phyloP scores from a whole-genome alignment of 2,113 vertebrate species.

The Oreochromis aureus region DNA sequence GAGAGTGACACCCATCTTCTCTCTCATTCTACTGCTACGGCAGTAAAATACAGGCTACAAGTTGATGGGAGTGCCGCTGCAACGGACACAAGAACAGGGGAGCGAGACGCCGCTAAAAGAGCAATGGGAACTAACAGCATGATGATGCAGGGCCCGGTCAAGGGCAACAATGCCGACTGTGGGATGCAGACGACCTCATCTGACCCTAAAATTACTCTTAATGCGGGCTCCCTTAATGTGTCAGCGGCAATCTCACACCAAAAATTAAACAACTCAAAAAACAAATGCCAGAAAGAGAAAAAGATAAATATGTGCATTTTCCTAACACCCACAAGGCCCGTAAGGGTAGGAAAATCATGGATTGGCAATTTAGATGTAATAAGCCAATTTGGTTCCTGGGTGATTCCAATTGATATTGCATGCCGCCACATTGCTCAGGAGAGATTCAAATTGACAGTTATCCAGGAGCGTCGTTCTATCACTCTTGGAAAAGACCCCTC shows the following conservation, averaged over 20 bases:
- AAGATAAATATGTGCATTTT: neutral
- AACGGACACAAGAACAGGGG: neutral
- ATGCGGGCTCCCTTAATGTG: neutral
- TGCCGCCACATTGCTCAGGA: neutral
- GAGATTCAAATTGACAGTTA: neutral
- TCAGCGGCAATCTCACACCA: neutral
- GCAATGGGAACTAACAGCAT: neutral
- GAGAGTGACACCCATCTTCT: neutral
- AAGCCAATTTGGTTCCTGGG: neutral
- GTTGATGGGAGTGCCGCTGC: neutral
- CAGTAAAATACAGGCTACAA: neutral
- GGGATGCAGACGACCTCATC: rapidly evolving
- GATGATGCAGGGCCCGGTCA: neutral
- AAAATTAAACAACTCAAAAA: neutral
- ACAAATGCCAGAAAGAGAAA: neutral
- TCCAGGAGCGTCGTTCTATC: neutral
- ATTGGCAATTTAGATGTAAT: neutral
- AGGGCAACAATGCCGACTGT: neutral
- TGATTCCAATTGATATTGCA: neutral
- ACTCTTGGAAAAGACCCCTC: rapidly evolving
- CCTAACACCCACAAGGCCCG: neutral
- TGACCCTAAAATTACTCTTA: neutral
- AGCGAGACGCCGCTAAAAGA: rapidly evolving
- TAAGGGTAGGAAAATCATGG: neutral
- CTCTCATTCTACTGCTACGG: neutral